A percentile compares a stretch with the other conserved stretches of the same genome.
Conservation (phyloP, 2,888 invertebrate genomes). For the Melipona bicolor region DNA sequence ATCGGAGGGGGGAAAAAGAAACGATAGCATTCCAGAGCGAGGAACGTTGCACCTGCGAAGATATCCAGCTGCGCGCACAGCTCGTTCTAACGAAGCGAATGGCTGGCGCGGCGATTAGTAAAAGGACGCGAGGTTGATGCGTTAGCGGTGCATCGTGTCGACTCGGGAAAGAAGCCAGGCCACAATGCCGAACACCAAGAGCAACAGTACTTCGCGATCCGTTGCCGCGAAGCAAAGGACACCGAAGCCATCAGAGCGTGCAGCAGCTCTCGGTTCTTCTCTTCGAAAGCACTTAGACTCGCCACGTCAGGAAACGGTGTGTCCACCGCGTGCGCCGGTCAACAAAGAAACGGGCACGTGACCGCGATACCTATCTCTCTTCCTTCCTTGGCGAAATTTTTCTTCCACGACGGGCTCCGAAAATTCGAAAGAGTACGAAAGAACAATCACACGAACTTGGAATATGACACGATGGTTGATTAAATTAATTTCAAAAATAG, state of each 20-base stretch:
- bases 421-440: neutral
- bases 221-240: slow-evolving; percentile 56
- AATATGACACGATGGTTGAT: too few species aligned
- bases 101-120: slow-evolving; percentile 61
- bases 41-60: slow-evolving; percentile 13
- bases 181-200: slow-evolving; percentile 32
- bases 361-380: slow-evolving; percentile 16
- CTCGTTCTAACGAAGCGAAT: slow-evolving; percentile 59
- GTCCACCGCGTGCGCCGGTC: slow-evolving; percentile 15
- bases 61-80: neutral
- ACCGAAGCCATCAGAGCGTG: slow-evolving; percentile 70
- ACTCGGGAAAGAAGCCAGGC: slow-evolving; percentile 26
- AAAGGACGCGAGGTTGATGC: slow-evolving; percentile 65
- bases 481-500: too few species aligned
- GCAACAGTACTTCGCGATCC: slow-evolving; percentile 54
- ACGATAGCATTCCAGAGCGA: neutral
- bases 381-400: slow-evolving; percentile 7
- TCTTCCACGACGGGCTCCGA: neutral
- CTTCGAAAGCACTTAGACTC: slow-evolving; percentile 73
- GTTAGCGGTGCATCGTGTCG: slow-evolving; percentile 57
- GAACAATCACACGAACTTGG: too few species aligned
- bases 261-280: slow-evolving; percentile 28
- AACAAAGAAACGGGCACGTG: slow-evolving; percentile 30
- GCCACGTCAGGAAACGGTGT: slow-evolving; percentile 63
- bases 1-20: neutral